A percentile compares a stretch with the other conserved stretches of the same genome.
phyloP scores from a whole-genome alignment of 2,888 invertebrate genomes.

The Eupithecia centaureata region DNA sequence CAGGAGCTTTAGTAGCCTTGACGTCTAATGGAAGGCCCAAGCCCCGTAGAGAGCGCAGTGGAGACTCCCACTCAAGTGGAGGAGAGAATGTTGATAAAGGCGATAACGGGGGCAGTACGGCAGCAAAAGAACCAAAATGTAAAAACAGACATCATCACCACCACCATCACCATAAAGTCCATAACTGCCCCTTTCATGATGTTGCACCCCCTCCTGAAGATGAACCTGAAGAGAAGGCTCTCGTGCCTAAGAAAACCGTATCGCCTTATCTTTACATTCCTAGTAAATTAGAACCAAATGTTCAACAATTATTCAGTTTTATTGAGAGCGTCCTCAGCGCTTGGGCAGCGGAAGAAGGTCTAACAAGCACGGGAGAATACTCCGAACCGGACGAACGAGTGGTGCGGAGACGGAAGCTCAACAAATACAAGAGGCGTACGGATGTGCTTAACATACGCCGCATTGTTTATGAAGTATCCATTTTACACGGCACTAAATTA shows the following conservation, averaged over 20 bases:
- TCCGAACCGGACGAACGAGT: constrained; percentile 89
- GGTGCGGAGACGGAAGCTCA: constrained; percentile 84
- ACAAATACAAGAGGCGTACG: constrained; percentile 86
- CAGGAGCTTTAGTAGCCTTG: constrained; percentile 70
- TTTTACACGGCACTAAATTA: constrained; percentile 86
- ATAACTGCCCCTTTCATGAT: constrained; percentile 77
- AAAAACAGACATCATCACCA: constrained; percentile 73
- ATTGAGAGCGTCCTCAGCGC: constrained; percentile 91
- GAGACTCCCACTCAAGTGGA: constrained; percentile 79
- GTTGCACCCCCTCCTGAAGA: constrained; percentile 67
- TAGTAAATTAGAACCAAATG: constrained; percentile 88
- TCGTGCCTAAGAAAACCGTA: constrained; percentile 75
- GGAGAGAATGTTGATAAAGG: constrained; percentile 75
- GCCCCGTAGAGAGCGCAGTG: constrained; percentile 72
- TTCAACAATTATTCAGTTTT: constrained; percentile 92
- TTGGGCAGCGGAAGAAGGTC: constrained; percentile 89
- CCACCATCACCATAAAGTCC: constrained; percentile 76
- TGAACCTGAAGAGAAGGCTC: constrained; percentile 67
- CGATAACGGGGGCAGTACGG: constrained; percentile 61
- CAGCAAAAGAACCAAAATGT: constrained; percentile 63
- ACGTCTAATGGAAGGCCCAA: constrained; percentile 69
- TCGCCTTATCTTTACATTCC: constrained; percentile 81
- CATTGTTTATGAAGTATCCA: constrained; percentile 88
- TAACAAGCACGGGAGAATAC: constrained; percentile 89
- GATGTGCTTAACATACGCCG: constrained; percentile 88